Percentiles rank a stretch among this genome's conserved stretches.
These are phyloP conservation scores for Geothlypis trichas DNA, from an alignment of 2,113 vertebrate species.

Conservation along the genomic window DNA sequence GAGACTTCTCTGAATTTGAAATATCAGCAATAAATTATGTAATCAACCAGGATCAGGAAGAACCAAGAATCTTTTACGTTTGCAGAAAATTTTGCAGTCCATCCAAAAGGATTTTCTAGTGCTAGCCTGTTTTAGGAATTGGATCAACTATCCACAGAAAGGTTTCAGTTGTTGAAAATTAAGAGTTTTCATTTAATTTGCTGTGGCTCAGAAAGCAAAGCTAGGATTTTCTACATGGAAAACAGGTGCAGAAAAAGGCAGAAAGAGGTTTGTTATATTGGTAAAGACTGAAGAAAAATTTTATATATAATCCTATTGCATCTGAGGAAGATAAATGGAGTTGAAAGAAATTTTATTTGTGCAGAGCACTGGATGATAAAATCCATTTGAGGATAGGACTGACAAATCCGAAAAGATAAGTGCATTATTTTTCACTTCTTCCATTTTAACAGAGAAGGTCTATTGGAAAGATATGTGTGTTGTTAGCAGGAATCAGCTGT, in stretches of 20 bases:
- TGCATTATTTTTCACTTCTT: constrained; percentile 45
- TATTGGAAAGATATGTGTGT: background rate
- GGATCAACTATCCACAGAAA: background rate
- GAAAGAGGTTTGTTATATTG: background rate
- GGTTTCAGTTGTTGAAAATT: constrained; percentile 1
- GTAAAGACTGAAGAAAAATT: background rate
- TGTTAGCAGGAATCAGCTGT: background rate
- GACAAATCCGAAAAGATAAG: constrained; percentile 37
- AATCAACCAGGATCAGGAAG: background rate
- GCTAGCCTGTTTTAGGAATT: background rate
- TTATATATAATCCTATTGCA: background rate
- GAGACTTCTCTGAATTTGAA: constrained; percentile 24
- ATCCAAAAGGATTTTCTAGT: background rate
- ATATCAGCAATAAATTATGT: background rate
- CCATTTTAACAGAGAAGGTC: constrained; percentile 10
- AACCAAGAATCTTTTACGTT: background rate
- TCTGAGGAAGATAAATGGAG: constrained; percentile 20
- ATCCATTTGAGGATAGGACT: constrained; percentile 30
- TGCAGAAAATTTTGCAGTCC: background rate
- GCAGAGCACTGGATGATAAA: constrained; percentile 15
- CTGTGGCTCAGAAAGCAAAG: background rate
- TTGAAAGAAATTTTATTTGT: constrained; percentile 46
- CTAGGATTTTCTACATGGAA: background rate
- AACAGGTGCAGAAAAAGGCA: background rate
- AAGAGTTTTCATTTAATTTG: background rate